phyloP scores from a whole-genome alignment of 2,888 invertebrate species.

The Junonia oenone region DNA sequence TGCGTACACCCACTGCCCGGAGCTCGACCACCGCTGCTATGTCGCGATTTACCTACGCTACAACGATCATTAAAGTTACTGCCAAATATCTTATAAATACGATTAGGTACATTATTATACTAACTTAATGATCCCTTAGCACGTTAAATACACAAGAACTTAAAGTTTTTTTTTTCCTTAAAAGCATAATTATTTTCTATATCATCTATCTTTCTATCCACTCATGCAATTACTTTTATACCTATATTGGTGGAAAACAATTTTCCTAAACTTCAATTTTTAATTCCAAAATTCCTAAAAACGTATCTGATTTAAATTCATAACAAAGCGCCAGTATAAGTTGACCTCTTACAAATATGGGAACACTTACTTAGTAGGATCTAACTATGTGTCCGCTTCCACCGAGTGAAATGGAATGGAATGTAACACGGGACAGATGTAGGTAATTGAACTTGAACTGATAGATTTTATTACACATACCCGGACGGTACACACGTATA shows the following conservation, averaged over 20 bases:
- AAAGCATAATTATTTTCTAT: too few relatives aligned
- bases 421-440: slow-evolving; percentile 9
- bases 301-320: slow-evolving; percentile 5
- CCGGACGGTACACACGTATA: not conserved
- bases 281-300: slow-evolving; percentile 7
- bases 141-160: too few relatives aligned
- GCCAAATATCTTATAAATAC: too few relatives aligned
- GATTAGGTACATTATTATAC: too few relatives aligned
- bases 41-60: not conserved
- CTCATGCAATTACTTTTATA: not conserved
- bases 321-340: slow-evolving; percentile 6
- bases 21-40: not conserved
- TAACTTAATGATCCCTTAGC: too few relatives aligned
- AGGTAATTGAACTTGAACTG: slow-evolving; percentile 17
- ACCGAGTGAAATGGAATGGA: slow-evolving; percentile 16
- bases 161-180: not conserved
- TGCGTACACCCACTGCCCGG: not conserved
- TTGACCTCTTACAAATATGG: slow-evolving; percentile 20
- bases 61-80: not conserved
- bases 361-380: slow-evolving; percentile 17
- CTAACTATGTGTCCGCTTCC: slow-evolving; percentile 14
- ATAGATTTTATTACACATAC: slow-evolving; percentile 4
- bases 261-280: slow-evolving; percentile 5
- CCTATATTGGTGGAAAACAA: not conserved
- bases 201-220: not conserved